Conservation (phyloP, 2,113 vertebrate species). For the Anas platyrhynchos region DNA sequence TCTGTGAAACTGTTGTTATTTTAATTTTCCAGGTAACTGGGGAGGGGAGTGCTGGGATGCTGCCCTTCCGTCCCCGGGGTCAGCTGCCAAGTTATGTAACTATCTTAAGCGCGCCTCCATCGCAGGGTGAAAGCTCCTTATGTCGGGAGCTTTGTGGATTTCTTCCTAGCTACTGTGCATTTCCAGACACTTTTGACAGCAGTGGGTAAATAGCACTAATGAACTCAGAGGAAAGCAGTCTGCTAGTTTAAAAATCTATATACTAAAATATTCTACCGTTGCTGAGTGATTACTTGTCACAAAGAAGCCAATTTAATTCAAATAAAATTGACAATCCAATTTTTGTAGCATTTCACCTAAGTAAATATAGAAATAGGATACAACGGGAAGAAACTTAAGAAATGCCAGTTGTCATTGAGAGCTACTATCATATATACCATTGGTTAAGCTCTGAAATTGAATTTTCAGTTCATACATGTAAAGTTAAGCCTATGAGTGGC, state of each 20-base stretch:
- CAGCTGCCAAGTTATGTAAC: not conserved
- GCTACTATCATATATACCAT: rapidly evolving
- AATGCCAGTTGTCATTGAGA: not conserved
- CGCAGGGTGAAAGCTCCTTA: not conserved
- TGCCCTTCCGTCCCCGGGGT: not conserved
- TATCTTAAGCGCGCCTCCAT: not conserved
- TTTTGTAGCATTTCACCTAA: not conserved
- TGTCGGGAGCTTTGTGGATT: slow-evolving; percentile 18
- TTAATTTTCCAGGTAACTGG: not conserved
- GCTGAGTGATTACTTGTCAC: not conserved
- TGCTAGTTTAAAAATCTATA: not conserved
- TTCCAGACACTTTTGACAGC: slow-evolving; percentile 22
- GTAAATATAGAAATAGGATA: not conserved
- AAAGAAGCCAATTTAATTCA: not conserved
- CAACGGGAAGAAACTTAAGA: not conserved
- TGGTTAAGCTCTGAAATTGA: not conserved
- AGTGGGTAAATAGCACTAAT: not conserved
- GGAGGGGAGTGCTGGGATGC: not conserved
- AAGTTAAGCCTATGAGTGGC: not conserved
- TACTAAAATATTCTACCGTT: not conserved
- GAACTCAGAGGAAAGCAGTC: not conserved
- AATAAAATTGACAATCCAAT: not conserved
- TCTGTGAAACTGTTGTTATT: not conserved
- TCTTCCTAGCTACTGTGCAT: not conserved
- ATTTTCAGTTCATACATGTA: not conserved